phyloP scores from a whole-genome alignment of 1,140 invertebrate genomes.

The Eriosoma lanigerum region DNA sequence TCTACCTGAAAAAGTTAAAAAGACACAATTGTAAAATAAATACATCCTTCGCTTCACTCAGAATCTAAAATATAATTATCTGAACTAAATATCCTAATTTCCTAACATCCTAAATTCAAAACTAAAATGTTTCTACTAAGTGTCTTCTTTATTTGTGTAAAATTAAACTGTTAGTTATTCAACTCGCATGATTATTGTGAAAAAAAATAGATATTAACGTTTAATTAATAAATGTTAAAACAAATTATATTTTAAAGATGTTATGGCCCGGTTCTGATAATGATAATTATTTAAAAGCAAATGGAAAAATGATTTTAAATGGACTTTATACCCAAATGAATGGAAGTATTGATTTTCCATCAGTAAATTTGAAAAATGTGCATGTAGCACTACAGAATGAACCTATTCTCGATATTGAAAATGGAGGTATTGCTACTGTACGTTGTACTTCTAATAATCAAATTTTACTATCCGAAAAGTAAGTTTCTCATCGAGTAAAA shows the following conservation, averaged over 20 bases:
- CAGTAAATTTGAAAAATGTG: not conserved
- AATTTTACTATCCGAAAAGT: constrained; percentile 9
- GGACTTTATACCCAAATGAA: not conserved
- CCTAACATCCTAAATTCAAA: too few species aligned
- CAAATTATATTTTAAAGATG: not conserved
- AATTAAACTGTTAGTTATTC: too few species aligned
- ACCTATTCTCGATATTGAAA: not conserved
- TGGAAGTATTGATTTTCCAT: constrained; percentile 18
- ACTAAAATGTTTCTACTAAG: too few species aligned
- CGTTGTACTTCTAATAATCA: not conserved
- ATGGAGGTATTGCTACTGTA: not conserved
- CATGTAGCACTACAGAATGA: not conserved
- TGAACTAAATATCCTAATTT: too few species aligned
- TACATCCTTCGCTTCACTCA: too few species aligned
- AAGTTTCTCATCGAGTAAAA: not conserved
- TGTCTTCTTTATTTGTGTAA: too few species aligned
- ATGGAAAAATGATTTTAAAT: not conserved
- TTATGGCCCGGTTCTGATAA: constrained; percentile 18
- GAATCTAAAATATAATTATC: too few species aligned
- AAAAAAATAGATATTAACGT: too few species aligned
- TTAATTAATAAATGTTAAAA: constrained; percentile 13
- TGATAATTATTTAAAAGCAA: constrained; percentile 10
- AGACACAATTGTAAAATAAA: too few species aligned
- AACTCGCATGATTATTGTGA: too few species aligned
- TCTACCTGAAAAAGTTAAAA: too few species aligned